These are phyloP conservation scores for Adelosebastes latens DNA, from an alignment of 2,797 vertebrate genomes.

Conservation along the genomic window DNA sequence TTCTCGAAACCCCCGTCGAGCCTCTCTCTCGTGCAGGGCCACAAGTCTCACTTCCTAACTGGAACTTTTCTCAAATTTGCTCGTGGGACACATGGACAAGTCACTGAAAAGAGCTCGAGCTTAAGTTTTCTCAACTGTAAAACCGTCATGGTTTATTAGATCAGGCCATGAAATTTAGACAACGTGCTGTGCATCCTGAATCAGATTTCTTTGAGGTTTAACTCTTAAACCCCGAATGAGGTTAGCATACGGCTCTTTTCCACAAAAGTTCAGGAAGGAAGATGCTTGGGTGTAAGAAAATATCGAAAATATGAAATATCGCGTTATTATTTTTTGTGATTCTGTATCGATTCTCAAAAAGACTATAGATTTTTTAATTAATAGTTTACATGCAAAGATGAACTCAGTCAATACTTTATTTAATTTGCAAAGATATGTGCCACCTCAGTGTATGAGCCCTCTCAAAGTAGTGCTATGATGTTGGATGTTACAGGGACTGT, in stretches of 20 bases:
- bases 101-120: not conserved
- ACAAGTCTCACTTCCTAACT: constrained; percentile 23
- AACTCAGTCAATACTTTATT: no score
- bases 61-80: constrained; percentile 6
- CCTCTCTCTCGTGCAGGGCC: not conserved
- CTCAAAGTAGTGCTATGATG: no score
- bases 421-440: no score
- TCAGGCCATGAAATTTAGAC: constrained; percentile 6
- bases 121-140: constrained; percentile 3
- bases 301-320: no score
- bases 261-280: not conserved
- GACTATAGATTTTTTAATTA: no score
- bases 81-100: constrained; percentile 1
- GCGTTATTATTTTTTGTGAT: no score
- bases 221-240: constrained; percentile 11
- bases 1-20: constrained; percentile 22
- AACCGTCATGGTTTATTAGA: constrained; percentile 17
- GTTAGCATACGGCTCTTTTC: not conserved
- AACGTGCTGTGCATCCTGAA: constrained; percentile 7
- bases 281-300: not conserved
- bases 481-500: no score
- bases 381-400: no score
- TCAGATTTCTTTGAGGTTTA: constrained; percentile 8
- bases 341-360: no score
- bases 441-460: no score